Evolutionary conservation across 2,888 invertebrate species (phyloP).

Genomic region (Trypoxylon attenuatum): DNA sequence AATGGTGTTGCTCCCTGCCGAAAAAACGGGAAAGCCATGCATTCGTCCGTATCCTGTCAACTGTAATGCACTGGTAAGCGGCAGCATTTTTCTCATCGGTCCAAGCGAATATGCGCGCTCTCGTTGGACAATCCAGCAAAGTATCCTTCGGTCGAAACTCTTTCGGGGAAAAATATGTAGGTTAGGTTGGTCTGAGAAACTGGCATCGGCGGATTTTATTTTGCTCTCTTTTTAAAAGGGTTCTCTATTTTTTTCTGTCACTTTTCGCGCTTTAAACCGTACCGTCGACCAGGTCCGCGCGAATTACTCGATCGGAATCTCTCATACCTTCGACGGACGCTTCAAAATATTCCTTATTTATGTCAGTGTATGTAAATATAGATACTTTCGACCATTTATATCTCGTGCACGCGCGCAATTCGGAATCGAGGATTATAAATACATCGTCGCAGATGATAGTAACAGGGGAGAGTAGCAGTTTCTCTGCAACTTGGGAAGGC

Average conservation of each 20-base stretch:
- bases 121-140: neutral
- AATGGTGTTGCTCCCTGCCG: conserved; percentile 56
- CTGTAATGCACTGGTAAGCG: conserved; percentile 62
- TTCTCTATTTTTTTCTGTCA: conserved; percentile 14
- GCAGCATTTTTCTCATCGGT: neutral
- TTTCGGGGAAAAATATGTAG: conserved; percentile 63
- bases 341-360: conserved; percentile 55
- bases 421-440: conserved; percentile 20
- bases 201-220: conserved; percentile 63
- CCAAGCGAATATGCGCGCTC: neutral
- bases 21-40: conserved; percentile 58
- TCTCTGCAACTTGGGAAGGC: neutral
- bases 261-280: conserved; percentile 37
- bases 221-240: conserved; percentile 54
- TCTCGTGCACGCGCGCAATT: conserved; percentile 19
- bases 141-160: too few relatives aligned
- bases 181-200: conserved; percentile 68
- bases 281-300: conserved; percentile 13
- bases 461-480: neutral
- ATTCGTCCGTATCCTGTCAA: conserved; percentile 40
- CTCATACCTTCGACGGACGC: conserved; percentile 22
- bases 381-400: conserved; percentile 11
- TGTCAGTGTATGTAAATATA: conserved; percentile 55
- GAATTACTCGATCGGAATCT: conserved; percentile 18
- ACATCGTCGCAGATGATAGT: conserved; percentile 7